Conservation (phyloP, 2,113 vertebrate species). For the Apeltes quadracus region DNA sequence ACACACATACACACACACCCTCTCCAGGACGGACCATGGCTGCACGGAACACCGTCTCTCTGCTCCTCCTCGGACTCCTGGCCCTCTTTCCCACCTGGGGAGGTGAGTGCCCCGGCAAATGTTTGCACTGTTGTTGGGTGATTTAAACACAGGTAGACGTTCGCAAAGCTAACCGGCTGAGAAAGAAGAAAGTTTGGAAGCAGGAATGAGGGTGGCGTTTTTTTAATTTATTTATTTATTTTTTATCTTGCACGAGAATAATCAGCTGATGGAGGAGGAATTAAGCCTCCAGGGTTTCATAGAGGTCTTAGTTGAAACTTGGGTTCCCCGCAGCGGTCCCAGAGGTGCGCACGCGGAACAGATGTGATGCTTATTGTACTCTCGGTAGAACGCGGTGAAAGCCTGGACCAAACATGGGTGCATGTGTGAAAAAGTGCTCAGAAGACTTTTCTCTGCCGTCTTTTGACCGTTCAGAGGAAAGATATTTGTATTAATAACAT, state of each 20-base stretch:
- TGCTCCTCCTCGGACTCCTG: slow-evolving; percentile 68
- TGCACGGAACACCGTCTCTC: slow-evolving; percentile 37
- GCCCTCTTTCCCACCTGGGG: slow-evolving; percentile 64
- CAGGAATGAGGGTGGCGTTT: too few relatives aligned
- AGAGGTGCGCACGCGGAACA: slow-evolving; percentile 16
- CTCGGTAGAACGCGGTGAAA: too few relatives aligned
- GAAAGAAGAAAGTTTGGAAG: too few relatives aligned
- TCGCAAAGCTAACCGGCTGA: too few relatives aligned
- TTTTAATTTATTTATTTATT: too few relatives aligned
- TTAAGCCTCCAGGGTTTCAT: background rate
- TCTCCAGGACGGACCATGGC: slow-evolving; percentile 61
- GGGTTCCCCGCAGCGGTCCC: background rate
- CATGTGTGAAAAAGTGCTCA: too few relatives aligned
- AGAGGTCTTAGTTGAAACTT: background rate
- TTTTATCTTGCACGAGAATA: background rate
- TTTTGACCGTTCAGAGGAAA: too few relatives aligned
- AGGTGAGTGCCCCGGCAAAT: slow-evolving; percentile 65
- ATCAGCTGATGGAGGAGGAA: background rate
- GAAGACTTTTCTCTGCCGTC: too few relatives aligned
- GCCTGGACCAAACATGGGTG: too few relatives aligned
- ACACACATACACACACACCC: background rate
- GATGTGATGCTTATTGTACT: too few relatives aligned
- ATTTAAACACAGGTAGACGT: background rate
- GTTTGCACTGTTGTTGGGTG: background rate
- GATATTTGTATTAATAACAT: too few relatives aligned